A percentile compares a stretch with the other conserved stretches of the same genome.
These are phyloP conservation scores for Amniataba percoides DNA, from an alignment of 2,797 vertebrate species.

Conservation along the genomic window DNA sequence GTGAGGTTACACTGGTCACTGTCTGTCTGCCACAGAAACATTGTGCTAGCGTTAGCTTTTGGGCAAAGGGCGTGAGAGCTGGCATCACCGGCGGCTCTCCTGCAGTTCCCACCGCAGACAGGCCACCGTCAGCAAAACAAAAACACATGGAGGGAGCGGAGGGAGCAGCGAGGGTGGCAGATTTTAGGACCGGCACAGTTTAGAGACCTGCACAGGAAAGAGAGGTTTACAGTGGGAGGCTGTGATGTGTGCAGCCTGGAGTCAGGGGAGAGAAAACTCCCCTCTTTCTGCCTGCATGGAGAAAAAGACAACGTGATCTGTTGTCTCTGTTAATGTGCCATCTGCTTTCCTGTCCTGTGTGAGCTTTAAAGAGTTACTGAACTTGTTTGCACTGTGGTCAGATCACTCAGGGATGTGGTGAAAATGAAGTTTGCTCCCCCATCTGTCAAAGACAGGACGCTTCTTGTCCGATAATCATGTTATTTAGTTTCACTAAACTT, in stretches of 20 bases:
- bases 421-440: constrained; percentile 1
- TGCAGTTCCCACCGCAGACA: constrained; percentile 37
- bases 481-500: not conserved
- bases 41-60: constrained; percentile 69
- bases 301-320: not conserved
- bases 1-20: constrained; percentile 3
- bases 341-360: not conserved
- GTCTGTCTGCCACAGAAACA: constrained; percentile 35
- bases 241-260: constrained; percentile 1
- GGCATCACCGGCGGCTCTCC: constrained; percentile 54
- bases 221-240: not conserved
- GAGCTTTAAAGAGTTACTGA: not conserved
- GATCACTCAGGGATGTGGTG: not conserved
- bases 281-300: not conserved
- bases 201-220: constrained; percentile 7
- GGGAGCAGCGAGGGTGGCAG: not conserved
- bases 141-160: constrained; percentile 47
- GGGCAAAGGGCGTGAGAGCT: constrained; percentile 77
- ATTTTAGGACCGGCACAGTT: not conserved
- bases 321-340: not conserved
- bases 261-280: not conserved
- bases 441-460: not conserved
- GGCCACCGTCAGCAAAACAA: constrained; percentile 59
- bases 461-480: not conserved
- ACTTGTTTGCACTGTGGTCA: not conserved